Conservation (phyloP, 1,140 invertebrate species). For the Bombus vancouverensis region DNA sequence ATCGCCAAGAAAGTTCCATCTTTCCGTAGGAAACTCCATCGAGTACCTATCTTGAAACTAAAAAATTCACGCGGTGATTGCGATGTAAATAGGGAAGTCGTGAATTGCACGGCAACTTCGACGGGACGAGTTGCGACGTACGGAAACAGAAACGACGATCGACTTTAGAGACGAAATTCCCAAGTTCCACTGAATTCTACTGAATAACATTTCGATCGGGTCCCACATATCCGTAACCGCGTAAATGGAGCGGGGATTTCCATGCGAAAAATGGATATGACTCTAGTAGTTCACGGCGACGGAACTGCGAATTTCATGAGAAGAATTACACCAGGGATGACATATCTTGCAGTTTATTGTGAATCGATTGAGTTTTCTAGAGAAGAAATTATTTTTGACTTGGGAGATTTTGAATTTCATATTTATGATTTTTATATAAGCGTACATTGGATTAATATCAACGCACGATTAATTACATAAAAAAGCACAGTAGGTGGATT, state of each 20-base stretch:
- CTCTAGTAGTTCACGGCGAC: neutral
- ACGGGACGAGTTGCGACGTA: neutral
- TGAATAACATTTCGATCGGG: conserved; percentile 3
- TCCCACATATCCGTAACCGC: neutral
- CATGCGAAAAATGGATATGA: neutral
- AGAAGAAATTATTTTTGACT: too few species aligned
- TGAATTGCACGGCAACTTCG: neutral
- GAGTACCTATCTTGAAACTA: neutral
- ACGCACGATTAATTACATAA: too few species aligned
- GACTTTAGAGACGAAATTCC: conserved; percentile 1
- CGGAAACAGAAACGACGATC: conserved; percentile 4
- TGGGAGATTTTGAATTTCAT: too few species aligned
- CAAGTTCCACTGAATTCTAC: neutral
- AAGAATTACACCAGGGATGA: neutral
- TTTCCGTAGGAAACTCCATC: neutral
- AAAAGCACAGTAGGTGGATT: too few species aligned
- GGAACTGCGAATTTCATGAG: neutral
- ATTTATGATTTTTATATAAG: too few species aligned
- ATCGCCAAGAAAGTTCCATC: neutral
- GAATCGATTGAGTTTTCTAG: neutral
- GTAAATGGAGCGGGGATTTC: conserved; percentile 3
- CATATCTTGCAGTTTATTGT: neutral
- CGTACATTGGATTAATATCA: too few species aligned
- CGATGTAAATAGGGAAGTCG: conserved; percentile 33
- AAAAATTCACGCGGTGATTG: neutral